These are phyloP conservation scores for Drymonia ruficornis DNA, from an alignment of 2,888 invertebrate genomes.

Conservation along the genomic window DNA sequence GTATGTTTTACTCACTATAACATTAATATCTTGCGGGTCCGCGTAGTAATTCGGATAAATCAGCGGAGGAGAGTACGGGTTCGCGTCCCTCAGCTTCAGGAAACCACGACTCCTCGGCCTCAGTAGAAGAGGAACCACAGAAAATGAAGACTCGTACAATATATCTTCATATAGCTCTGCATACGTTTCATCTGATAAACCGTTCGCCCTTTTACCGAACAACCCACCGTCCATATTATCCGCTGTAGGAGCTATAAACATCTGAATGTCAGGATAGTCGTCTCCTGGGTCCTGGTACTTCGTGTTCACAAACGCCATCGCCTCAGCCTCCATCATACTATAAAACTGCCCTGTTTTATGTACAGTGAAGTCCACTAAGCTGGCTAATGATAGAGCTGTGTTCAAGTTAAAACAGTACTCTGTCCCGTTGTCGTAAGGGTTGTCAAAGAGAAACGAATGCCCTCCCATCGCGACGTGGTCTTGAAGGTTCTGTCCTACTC, in stretches of 20 bases:
- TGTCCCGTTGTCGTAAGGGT: conserved; percentile 82
- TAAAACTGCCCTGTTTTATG: conserved; percentile 88
- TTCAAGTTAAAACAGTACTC: conserved; percentile 89
- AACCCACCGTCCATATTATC: conserved; percentile 92
- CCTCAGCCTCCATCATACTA: conserved; percentile 91
- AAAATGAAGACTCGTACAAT: conserved; percentile 88
- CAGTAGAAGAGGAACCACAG: conserved; percentile 88
- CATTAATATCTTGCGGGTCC: conserved; percentile 88
- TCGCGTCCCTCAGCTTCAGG: conserved; percentile 86
- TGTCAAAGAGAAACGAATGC: conserved; percentile 88
- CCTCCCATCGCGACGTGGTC: conserved; percentile 94
- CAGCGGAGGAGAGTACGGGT: conserved; percentile 90
- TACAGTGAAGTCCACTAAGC: conserved; percentile 86
- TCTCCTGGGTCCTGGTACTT: conserved; percentile 87
- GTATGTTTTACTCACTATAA: conserved; percentile 84
- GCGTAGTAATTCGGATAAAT: conserved; percentile 95
- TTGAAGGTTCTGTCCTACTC: conserved; percentile 92
- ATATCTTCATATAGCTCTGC: conserved; percentile 89
- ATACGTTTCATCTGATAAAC: conserved; percentile 87
- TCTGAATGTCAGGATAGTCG: conserved; percentile 92
- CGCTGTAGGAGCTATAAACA: conserved; percentile 90
- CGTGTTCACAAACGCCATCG: conserved; percentile 91
- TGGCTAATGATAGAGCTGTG: conserved; percentile 84
- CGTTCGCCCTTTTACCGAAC: conserved; percentile 88
- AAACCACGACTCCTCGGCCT: conserved; percentile 90